Conservation (phyloP, 2,113 vertebrate species). For the Halcyon senegalensis region DNA sequence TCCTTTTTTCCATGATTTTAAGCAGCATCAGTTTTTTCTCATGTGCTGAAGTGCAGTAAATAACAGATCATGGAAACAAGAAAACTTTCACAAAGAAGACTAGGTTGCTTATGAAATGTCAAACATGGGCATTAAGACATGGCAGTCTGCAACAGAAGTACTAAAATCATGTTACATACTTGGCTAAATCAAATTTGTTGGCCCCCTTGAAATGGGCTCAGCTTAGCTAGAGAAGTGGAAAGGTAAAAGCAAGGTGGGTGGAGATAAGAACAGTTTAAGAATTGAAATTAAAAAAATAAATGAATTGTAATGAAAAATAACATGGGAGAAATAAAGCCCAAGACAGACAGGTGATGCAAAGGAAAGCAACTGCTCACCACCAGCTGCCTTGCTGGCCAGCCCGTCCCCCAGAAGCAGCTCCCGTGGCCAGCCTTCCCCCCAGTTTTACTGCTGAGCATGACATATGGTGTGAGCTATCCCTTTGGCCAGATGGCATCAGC, state of each 20-base stretch:
- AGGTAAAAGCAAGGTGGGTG: not conserved
- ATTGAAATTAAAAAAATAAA: not conserved
- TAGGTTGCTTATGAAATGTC: not conserved
- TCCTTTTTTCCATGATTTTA: not conserved
- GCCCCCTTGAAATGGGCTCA: not conserved
- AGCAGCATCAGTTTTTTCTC: not conserved
- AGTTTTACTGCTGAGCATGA: not conserved
- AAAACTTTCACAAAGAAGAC: not conserved
- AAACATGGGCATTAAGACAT: not conserved
- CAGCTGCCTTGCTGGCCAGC: fast-evolving
- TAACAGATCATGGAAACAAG: not conserved
- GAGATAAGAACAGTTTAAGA: not conserved
- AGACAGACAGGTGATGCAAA: not conserved
- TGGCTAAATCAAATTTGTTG: not conserved
- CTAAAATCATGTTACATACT: not conserved
- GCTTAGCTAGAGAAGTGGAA: not conserved
- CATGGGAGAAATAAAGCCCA: not conserved
- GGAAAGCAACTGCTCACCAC: not conserved
- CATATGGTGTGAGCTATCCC: not conserved
- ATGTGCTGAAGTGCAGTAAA: not conserved
- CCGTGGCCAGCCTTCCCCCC: not conserved
- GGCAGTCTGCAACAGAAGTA: not conserved
- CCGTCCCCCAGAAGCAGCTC: no score
- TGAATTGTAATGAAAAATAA: not conserved
- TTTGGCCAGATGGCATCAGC: not conserved